A percentile compares a stretch with the other conserved stretches of the same genome.
Conservation (phyloP, 2,797 vertebrate species). For the Geotrypetes seraphini region DNA sequence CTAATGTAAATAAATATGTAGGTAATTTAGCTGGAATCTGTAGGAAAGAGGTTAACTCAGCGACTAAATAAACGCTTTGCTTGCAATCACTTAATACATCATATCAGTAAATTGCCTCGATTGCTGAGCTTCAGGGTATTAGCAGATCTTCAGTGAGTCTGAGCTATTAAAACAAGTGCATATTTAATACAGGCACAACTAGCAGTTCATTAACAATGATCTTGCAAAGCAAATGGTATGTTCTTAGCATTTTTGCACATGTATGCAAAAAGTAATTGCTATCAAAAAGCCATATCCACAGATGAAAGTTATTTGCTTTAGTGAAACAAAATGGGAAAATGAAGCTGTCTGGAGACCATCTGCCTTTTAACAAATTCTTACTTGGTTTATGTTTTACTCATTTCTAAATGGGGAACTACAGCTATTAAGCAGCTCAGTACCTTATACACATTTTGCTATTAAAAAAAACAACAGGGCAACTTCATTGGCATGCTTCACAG, state of each 20-base stretch:
- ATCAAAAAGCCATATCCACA: constrained; percentile 45
- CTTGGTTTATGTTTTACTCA: too few relatives aligned
- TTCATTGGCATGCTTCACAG: too few relatives aligned
- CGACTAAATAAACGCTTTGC: constrained; percentile 13
- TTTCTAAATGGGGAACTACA: constrained; percentile 41
- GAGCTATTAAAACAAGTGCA: constrained; percentile 46
- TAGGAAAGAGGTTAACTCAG: too few relatives aligned
- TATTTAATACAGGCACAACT: too few relatives aligned
- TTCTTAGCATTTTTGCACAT: constrained; percentile 46
- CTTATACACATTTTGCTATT: constrained; percentile 3
- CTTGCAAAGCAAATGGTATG: too few relatives aligned
- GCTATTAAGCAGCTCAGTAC: constrained; percentile 32
- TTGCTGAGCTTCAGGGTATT: constrained; percentile 27
- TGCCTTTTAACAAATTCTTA: constrained; percentile 54
- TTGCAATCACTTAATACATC: constrained; percentile 21
- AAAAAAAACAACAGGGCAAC: neutral
- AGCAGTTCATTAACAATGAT: too few relatives aligned
- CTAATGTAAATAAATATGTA: too few relatives aligned
- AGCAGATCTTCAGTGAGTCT: constrained; percentile 28
- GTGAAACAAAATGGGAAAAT: constrained; percentile 42
- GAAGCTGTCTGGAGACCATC: constrained; percentile 46
- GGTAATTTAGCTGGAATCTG: too few relatives aligned
- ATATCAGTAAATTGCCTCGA: constrained; percentile 27
- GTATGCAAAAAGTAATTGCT: constrained; percentile 49
- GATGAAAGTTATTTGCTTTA: constrained; percentile 45